A percentile compares a stretch with the other conserved stretches of the same genome.
These are phyloP conservation scores for Neodon shergylaensis DNA, from an alignment of 2,113 vertebrate genomes.

Conservation along the genomic window DNA sequence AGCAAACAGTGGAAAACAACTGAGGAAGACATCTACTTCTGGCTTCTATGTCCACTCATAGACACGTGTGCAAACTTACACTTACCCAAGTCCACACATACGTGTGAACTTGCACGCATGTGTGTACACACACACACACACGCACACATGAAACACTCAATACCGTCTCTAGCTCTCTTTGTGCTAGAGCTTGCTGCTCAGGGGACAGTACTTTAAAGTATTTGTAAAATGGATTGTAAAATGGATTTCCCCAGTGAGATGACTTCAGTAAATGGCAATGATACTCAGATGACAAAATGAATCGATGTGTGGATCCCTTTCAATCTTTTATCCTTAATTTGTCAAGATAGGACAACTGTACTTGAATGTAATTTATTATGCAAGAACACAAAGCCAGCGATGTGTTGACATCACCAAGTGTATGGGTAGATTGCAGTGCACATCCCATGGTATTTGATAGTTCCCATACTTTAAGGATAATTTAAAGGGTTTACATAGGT, in stretches of 20 bases:
- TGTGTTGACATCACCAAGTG: background rate
- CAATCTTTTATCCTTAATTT: background rate
- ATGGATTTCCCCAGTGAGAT: background rate
- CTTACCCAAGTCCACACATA: background rate
- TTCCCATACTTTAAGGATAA: background rate
- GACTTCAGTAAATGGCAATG: background rate
- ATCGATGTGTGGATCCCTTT: background rate
- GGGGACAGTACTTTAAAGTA: background rate
- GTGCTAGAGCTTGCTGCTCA: background rate
- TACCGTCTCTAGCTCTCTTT: background rate
- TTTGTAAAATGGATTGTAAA: background rate
- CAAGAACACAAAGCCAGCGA: background rate
- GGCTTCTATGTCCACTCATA: background rate
- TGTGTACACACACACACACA: no score
- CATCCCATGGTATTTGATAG: background rate
- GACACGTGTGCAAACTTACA: background rate
- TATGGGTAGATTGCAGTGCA: background rate
- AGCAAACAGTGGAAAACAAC: background rate
- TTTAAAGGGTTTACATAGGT: background rate
- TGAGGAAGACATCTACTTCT: background rate
- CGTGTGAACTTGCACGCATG: no score
- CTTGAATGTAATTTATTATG: background rate
- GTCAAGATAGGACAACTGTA: background rate
- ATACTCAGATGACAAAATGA: slow-evolving; percentile 12
- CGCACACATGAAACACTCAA: background rate